Evolutionary conservation across 2,113 vertebrate species (phyloP).

Genomic region (Entelurus aequoreus): DNA sequence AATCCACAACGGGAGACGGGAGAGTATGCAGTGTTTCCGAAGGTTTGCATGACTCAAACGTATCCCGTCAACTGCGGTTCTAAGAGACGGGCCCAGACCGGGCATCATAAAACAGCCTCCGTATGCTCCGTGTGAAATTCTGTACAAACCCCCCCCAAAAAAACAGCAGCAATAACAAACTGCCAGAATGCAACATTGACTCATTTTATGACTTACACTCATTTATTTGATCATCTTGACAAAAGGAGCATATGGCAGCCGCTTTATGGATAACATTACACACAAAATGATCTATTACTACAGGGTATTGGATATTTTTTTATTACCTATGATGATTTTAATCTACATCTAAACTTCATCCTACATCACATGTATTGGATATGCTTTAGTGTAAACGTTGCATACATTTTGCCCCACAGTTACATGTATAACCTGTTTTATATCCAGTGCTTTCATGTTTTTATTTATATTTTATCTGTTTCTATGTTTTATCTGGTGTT

Average conservation of each 20-base stretch:
- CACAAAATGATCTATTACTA: neutral
- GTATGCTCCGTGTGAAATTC: constrained; percentile 1
- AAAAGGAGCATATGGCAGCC: constrained; percentile 5
- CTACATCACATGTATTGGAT: too few relatives aligned
- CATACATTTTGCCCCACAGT: too few relatives aligned
- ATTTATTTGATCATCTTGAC: constrained; percentile 7
- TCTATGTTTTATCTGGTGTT: too few relatives aligned
- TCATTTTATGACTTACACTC: neutral
- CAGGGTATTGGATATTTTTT: neutral
- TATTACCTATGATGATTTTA: too few relatives aligned
- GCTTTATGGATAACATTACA: neutral
- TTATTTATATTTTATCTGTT: too few relatives aligned
- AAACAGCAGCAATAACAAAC: neutral
- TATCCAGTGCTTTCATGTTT: too few relatives aligned
- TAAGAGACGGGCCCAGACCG: neutral
- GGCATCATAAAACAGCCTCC: constrained; percentile 6
- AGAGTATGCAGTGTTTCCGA: neutral
- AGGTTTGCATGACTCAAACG: constrained; percentile 6
- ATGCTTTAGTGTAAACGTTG: too few relatives aligned
- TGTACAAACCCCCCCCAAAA: neutral
- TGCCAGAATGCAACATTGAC: neutral
- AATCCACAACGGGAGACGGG: constrained; percentile 24
- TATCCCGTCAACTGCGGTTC: neutral
- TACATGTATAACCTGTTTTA: too few relatives aligned
- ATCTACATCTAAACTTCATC: too few relatives aligned